These are phyloP conservation scores for Phaethornis superciliosus DNA, from an alignment of 2,113 vertebrate species.

Conservation along the genomic window DNA sequence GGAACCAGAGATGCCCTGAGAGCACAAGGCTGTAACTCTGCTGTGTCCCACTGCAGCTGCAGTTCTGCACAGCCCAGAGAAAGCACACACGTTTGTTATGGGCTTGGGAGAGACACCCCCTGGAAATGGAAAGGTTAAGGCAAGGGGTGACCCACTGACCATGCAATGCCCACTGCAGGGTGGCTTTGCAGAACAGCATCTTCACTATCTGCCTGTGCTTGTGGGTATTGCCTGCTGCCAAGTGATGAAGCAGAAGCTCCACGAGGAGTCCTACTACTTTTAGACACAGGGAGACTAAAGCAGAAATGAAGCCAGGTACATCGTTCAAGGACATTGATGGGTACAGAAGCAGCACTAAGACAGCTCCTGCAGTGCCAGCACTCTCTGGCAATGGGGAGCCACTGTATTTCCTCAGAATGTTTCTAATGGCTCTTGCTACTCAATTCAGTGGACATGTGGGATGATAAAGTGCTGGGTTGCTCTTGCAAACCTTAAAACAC, in stretches of 20 bases:
- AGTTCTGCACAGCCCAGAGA: background rate
- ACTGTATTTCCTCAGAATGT: background rate
- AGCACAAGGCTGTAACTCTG: background rate
- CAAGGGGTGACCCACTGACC: background rate
- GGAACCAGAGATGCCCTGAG: background rate
- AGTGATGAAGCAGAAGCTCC: background rate
- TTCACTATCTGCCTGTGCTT: background rate
- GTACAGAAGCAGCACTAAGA: background rate
- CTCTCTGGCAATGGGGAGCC: background rate
- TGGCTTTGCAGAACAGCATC: background rate
- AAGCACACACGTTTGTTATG: background rate
- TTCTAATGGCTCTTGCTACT: background rate
- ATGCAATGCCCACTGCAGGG: rapidly evolving
- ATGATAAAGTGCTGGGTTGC: rapidly evolving
- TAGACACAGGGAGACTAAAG: background rate
- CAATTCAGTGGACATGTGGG: background rate
- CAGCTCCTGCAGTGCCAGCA: background rate
- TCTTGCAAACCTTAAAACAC: background rate
- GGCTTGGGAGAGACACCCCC: rapidly evolving
- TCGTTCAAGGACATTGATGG: background rate
- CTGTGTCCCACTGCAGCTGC: rapidly evolving
- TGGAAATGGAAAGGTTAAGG: rapidly evolving
- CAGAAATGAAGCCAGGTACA: background rate
- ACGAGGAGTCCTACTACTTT: background rate
- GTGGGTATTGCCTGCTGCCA: background rate